phyloP scores from a whole-genome alignment of 2,797 vertebrate genomes.

The Microchirus variegatus region DNA sequence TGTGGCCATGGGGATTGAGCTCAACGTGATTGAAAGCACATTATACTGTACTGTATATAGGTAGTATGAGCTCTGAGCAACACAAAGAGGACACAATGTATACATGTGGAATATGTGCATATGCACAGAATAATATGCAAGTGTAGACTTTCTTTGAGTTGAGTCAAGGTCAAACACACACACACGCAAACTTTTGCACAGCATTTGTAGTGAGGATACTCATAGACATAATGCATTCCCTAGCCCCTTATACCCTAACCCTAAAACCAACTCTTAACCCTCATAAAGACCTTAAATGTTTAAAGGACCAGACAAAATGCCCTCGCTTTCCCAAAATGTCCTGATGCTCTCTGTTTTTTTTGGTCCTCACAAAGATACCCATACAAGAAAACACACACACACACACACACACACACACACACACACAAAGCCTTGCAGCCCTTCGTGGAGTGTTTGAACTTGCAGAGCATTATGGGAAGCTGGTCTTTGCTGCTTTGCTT shows the following conservation, averaged over 20 bases:
- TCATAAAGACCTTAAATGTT: too few relatives aligned
- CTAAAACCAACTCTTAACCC: too few relatives aligned
- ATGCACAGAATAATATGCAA: neutral
- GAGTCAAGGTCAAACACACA: neutral
- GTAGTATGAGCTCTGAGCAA: neutral
- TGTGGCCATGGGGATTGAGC: conserved; percentile 10
- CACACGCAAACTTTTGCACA: too few relatives aligned
- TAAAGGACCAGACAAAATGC: too few relatives aligned
- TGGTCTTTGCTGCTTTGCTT: conserved; percentile 13
- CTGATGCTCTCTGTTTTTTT: too few relatives aligned
- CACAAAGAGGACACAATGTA: neutral
- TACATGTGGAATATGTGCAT: neutral
- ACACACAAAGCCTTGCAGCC: neutral
- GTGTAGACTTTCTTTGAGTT: neutral
- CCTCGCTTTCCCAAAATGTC: too few relatives aligned
- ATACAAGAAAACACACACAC: conserved; percentile 1
- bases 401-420: conserved; percentile 19
- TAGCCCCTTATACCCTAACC: too few relatives aligned
- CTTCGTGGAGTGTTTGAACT: conserved; percentile 10
- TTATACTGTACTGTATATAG: neutral
- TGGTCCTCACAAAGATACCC: too few relatives aligned
- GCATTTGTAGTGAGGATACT: too few relatives aligned
- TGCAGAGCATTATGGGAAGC: conserved; percentile 20
- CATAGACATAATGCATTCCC: too few relatives aligned
- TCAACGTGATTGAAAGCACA: neutral